Conservation (phyloP, 2,113 vertebrate species). For the Zingel zingel region DNA sequence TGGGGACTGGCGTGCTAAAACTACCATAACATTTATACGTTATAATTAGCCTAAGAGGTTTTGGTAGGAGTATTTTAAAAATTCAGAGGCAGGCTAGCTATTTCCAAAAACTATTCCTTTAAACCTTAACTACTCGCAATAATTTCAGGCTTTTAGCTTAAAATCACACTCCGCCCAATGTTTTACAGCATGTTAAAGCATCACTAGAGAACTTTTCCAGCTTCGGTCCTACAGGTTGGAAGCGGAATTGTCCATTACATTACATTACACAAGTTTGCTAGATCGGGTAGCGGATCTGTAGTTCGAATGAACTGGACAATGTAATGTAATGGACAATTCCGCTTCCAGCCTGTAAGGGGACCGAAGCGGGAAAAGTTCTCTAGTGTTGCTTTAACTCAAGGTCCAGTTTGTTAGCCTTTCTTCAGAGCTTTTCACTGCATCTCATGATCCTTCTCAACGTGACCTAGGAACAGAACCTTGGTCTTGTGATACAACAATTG, state of each 20-base stretch:
- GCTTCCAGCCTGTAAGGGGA: too few relatives aligned
- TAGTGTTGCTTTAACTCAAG: not conserved
- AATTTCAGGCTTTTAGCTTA: not conserved
- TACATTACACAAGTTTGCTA: too few relatives aligned
- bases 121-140: not conserved
- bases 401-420: not conserved
- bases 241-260: too few relatives aligned
- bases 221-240: too few relatives aligned
- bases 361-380: too few relatives aligned
- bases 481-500: not conserved
- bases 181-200: not conserved
- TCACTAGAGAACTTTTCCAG: too few relatives aligned
- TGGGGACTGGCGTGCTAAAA: not conserved
- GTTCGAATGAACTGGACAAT: too few relatives aligned
- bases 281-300: too few relatives aligned
- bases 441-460: not conserved
- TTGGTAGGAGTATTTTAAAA: not conserved
- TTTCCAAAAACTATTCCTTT: not conserved
- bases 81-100: not conserved
- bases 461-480: not conserved
- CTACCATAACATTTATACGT: not conserved
- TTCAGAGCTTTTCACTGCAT: not conserved
- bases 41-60: not conserved
- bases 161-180: not conserved
- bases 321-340: too few relatives aligned